Base-by-base conservation (phyloP, 2,888 invertebrate genomes). In the Acleris laterana region DNA sequence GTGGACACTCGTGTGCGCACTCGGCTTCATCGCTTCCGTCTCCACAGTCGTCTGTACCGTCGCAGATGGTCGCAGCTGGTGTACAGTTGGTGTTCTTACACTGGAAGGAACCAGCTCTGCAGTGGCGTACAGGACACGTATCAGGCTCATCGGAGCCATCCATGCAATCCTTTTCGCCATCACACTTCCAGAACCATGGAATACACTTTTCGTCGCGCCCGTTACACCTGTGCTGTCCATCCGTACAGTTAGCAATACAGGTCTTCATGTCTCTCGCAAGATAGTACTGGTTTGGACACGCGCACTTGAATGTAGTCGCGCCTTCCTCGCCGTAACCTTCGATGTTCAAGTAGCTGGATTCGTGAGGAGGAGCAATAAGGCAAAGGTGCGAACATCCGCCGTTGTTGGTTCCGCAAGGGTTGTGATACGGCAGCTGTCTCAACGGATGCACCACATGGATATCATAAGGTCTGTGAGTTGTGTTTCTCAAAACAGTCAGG, bases 331-430 rank as follows among this genome's bases (percentile, higher is more conserved):
- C 96, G 76, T 96, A 97, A 1, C 96, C 96, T 72, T 96, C 96
- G 55, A 96, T 95, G 76, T 96, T 95, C 9, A 96, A 82, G 81
- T 96, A 96, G 59, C 96, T 96, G 2, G 96, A 96, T 48, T 95
- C 95, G 55, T 94, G 94, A 0, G 96, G 96, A 17, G 98, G 98
- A 0, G 98, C 95, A 51, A 99, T 95, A 28, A 99, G 92, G 81
- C 99, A 99, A 6, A 99, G 94, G 91, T 99, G 99, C 0, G 98
- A 98, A 81, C 99, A 99, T 4, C 98, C 98, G 22, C 99, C 99
- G 81, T 99, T 99, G 81, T 98, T 96, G 1, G 93, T 93, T 0
- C 96, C 97, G 81, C 99, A 99, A 0, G 99, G 99, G 89, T 99
- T 98, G 1, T 94, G 90, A 79, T 97, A 98, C 0, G 96, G 95